Conservation (phyloP, 37 sponge, comb jelly and placozoan species). For the Spongilla lacustris region DNA sequence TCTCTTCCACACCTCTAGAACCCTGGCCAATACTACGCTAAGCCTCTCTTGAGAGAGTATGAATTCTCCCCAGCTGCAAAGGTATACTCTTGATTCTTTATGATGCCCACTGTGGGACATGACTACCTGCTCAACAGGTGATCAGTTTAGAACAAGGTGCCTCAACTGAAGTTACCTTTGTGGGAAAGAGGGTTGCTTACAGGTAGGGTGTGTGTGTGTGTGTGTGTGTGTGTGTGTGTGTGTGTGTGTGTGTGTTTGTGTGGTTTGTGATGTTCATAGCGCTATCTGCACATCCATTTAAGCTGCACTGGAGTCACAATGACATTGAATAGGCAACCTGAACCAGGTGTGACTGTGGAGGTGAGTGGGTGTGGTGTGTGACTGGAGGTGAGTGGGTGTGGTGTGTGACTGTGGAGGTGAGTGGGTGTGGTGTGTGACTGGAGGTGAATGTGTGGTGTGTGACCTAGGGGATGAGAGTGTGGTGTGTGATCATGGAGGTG, state of each 20-base stretch:
- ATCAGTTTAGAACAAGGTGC: slow-evolving; percentile 47
- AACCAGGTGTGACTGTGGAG: slow-evolving; percentile 45
- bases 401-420: too few relatives aligned
- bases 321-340: slow-evolving; percentile 58
- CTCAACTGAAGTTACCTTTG: slow-evolving; percentile 26
- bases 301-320: slow-evolving; percentile 73
- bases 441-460: too few relatives aligned
- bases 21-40: slow-evolving; percentile 78
- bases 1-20: slow-evolving; percentile 32
- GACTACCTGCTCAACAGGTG: slow-evolving; percentile 21
- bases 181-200: slow-evolving; percentile 76
- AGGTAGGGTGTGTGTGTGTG: slow-evolving; percentile 35
- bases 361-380: slow-evolving; percentile 12
- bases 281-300: too few relatives aligned
- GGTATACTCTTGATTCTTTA: slow-evolving; percentile 7
- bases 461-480: too few relatives aligned
- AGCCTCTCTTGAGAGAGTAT: slow-evolving; percentile 81
- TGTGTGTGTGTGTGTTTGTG: not conserved
- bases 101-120: not conserved
- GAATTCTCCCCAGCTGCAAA: slow-evolving; percentile 70
- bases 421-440: too few relatives aligned
- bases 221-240: not conserved
- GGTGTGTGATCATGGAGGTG: too few relatives aligned
- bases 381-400: too few relatives aligned
- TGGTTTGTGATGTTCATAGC: not conserved